Percentiles rank a stretch among this genome's conserved stretches.
Conservation (phyloP, 2,113 vertebrate genomes). For the Conger conger region DNA sequence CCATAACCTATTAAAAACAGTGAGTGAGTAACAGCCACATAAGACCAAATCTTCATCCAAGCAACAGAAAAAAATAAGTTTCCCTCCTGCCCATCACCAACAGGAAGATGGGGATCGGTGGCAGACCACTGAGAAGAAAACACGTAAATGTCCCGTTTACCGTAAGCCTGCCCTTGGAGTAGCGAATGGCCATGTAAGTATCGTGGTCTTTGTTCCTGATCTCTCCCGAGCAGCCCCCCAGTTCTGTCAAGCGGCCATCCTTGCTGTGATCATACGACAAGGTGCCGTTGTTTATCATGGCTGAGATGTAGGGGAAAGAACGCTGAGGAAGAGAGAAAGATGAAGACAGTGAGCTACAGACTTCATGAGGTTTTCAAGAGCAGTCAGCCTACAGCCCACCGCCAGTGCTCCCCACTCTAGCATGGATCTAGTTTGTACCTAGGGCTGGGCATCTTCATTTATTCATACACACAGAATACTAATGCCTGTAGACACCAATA, state of each 20-base stretch:
- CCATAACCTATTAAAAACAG: slow-evolving; percentile 81
- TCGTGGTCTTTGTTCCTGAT: slow-evolving; percentile 90
- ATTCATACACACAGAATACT: too few relatives aligned
- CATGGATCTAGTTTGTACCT: background rate
- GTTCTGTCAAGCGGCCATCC: slow-evolving; percentile 86
- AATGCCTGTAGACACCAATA: background rate
- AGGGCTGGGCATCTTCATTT: too few relatives aligned
- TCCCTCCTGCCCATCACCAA: too few relatives aligned
- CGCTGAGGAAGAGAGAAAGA: slow-evolving; percentile 66
- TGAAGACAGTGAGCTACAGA: background rate
- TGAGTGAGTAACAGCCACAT: too few relatives aligned
- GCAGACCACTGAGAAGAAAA: background rate
- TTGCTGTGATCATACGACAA: slow-evolving; percentile 91
- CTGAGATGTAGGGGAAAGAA: slow-evolving; percentile 91
- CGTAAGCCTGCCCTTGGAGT: slow-evolving; percentile 90
- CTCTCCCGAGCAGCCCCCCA: slow-evolving; percentile 90
- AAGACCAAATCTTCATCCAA: too few relatives aligned
- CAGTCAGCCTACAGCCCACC: background rate
- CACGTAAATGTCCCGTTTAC: slow-evolving; percentile 61
- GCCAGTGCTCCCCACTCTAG: too few relatives aligned
- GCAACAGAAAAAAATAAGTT: too few relatives aligned
- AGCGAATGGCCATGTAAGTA: slow-evolving; percentile 94
- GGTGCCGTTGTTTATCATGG: slow-evolving; percentile 96
- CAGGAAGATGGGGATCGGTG: too few relatives aligned
- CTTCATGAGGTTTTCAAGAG: background rate